Evolutionary conservation across 2,888 invertebrate genomes (phyloP), one percentile per base, ranked within the genome.

Genomic region (Nesidiocoris tenuis): DNA sequence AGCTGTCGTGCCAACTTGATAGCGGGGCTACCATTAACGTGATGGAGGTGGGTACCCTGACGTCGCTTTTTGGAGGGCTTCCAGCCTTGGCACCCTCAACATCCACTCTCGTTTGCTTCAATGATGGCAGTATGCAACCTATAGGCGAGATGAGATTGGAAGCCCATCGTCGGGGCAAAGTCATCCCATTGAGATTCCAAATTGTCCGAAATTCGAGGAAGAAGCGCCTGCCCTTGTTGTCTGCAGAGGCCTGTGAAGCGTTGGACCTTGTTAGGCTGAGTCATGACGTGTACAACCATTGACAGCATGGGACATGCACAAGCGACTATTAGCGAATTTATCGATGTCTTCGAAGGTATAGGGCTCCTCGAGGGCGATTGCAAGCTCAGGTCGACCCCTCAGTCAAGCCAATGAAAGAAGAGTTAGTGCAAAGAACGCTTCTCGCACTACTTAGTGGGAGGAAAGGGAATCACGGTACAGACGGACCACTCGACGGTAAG

Each of bases 1-100:
- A 57, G 3, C 7, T 66, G 18, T 25, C 25, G 17, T 71, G 71
- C 19, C 71, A 71, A 19, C 59, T 71, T 7, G 71, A 71, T 19
- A 61, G 24, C 1, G 71, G 71, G 2, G 71, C 71, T 18, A 61
- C 71, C 59, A 21, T 71, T 12, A 24, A 71, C 61, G 71, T 71
- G 3, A 61, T 61, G 5, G 16, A 66, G 25, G 1, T 39, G 9
- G 1, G 2, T 1, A 7, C 3, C 1, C 66, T 66, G 1, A 5
- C 3, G n/a, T 39, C 25, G 16, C 1, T 66, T 1, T 17, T 39
- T 17, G 66, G 66, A 22, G 9, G 2, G 18, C n/a, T 39, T 25
- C 39, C 39, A 12, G 22, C 9, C 19, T 24, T 66, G 3, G 3
- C 25, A 2, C 2, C 1, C 3, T 17, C 39, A 12, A 18, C 1